Conservation (phyloP, 2,113 vertebrate species). For the Neopipo cinnamomea region DNA sequence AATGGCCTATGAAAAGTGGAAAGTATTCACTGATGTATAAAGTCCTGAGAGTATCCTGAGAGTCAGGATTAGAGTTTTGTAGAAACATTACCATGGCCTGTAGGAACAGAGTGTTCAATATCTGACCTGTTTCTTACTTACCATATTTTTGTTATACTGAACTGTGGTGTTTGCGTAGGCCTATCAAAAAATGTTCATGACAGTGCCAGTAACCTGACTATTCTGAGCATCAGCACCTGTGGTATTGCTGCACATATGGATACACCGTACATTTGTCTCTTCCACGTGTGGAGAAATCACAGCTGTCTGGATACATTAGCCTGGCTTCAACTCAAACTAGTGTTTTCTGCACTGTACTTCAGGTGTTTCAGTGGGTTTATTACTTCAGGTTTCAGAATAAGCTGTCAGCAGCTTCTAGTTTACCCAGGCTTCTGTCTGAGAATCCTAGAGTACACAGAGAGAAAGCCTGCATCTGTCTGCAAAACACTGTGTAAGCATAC, state of each 20-base stretch:
- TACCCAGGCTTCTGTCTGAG: not conserved
- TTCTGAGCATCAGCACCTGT: not conserved
- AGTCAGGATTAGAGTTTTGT: not conserved
- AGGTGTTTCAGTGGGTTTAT: not conserved
- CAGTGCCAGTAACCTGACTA: not conserved
- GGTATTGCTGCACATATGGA: rapidly evolving
- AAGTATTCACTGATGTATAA: not conserved
- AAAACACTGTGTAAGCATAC: not conserved
- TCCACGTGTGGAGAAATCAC: rapidly evolving
- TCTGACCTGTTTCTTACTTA: not conserved
- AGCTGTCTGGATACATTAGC: not conserved
- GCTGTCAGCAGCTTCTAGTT: not conserved
- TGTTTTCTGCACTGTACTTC: not conserved
- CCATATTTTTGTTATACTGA: not conserved
- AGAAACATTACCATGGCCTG: not conserved
- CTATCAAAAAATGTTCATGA: not conserved
- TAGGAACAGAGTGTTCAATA: not conserved
- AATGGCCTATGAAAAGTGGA: not conserved
- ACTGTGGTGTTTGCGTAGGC: not conserved
- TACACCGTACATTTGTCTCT: not conserved
- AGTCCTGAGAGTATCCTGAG: not conserved
- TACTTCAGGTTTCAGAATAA: not conserved
- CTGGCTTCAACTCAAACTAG: not conserved
- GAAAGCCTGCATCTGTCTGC: not conserved
- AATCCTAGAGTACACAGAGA: not conserved